Conservation (phyloP, 1,140 invertebrate genomes). For the Melipona quadrifasciata region DNA sequence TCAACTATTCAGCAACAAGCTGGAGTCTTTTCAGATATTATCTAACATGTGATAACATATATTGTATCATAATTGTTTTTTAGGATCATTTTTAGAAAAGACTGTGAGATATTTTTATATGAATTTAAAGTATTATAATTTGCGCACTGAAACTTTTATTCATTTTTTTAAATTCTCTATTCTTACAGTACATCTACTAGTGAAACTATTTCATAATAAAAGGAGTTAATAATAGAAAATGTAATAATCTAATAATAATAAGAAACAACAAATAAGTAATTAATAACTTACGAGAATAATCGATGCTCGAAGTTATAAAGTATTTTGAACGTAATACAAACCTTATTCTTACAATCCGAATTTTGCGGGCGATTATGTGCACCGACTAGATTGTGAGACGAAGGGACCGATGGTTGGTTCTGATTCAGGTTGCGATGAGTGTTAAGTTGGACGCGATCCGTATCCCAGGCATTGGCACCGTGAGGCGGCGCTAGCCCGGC, state of each 20-base stretch:
- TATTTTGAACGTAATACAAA: slow-evolving; percentile 35
- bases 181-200: background rate
- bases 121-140: background rate
- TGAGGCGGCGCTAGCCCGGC: slow-evolving; percentile 85
- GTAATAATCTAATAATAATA: too few species aligned
- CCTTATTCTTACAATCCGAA: slow-evolving; percentile 75
- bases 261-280: background rate
- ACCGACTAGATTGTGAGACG: slow-evolving; percentile 72
- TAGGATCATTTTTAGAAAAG: background rate
- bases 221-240: background rate
- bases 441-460: slow-evolving; percentile 86
- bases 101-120: background rate
- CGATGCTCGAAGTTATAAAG: background rate
- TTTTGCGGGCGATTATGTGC: slow-evolving; percentile 72
- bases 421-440: slow-evolving; percentile 83
- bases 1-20: background rate
- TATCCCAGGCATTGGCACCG: slow-evolving; percentile 83
- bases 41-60: background rate
- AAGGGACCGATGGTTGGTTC: slow-evolving; percentile 69
- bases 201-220: background rate
- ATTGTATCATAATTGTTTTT: background rate
- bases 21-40: background rate
- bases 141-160: background rate
- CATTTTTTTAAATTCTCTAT: background rate
- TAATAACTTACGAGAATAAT: background rate